These are phyloP conservation scores for Drosophila watanabei DNA, from an alignment of 1,140 invertebrate species.

Conservation along the genomic window DNA sequence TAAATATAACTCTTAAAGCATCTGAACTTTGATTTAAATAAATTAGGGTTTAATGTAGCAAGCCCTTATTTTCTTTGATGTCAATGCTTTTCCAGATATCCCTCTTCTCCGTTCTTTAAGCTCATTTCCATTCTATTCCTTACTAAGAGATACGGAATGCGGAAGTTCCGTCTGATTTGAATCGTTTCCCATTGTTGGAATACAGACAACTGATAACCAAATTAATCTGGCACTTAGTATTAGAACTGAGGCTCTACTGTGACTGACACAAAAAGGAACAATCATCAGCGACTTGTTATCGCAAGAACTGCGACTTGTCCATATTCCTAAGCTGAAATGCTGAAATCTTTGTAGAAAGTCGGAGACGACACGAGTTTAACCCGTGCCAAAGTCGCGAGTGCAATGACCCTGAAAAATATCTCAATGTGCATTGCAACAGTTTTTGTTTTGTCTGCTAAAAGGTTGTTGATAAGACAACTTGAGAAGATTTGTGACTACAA, in stretches of 20 bases:
- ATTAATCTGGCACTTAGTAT: not conserved
- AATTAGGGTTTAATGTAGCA: not conserved
- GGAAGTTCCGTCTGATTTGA: constrained; percentile 13
- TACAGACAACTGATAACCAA: constrained; percentile 11
- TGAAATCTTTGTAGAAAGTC: not conserved
- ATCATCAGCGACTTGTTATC: constrained; percentile 16
- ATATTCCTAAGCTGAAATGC: not conserved
- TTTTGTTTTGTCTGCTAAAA: constrained; percentile 8
- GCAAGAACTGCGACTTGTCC: constrained; percentile 21
- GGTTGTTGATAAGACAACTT: constrained; percentile 15
- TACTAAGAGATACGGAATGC: constrained; percentile 21
- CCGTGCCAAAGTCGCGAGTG: constrained; percentile 47
- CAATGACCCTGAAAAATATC: constrained; percentile 67
- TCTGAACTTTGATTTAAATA: not conserved
- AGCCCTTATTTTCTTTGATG: not conserved
- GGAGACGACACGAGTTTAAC: constrained; percentile 14
- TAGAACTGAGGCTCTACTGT: not conserved
- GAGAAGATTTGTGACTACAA: constrained; percentile 3
- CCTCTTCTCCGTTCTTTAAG: not conserved
- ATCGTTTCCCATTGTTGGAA: constrained; percentile 9
- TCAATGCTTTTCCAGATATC: not conserved
- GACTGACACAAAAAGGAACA: not conserved
- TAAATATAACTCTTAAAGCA: not conserved
- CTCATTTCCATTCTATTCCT: not conserved
- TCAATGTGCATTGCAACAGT: constrained; percentile 9